Percentiles rank a stretch among this genome's conserved stretches.
Evolutionary conservation across 1,140 invertebrate species (phyloP).

Genomic region (Penaeus japonicus): DNA sequence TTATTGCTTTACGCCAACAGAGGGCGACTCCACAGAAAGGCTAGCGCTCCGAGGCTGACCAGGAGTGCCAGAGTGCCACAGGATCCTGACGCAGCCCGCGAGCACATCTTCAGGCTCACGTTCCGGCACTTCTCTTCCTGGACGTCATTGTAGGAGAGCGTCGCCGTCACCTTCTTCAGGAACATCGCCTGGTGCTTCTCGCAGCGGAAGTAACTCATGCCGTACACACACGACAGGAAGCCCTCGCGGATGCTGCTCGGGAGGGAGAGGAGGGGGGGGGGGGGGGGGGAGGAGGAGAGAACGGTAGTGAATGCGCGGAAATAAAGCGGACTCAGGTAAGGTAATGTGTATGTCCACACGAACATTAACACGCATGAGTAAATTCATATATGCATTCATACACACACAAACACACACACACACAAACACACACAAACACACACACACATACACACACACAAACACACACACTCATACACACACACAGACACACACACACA

Average conservation of each 20-base stretch:
- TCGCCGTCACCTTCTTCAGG: slow-evolving; percentile 47
- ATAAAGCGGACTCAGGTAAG: too few species aligned
- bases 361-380: too few species aligned
- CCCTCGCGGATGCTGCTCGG: background rate
- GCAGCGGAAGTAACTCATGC: slow-evolving; percentile 23
- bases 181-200: slow-evolving; percentile 33
- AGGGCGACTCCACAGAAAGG: background rate
- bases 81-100: background rate
- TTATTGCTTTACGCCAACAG: background rate
- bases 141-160: slow-evolving; percentile 38
- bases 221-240: background rate
- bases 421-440: too few species aligned
- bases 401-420: too few species aligned
- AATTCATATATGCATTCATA: too few species aligned
- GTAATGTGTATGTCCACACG: too few species aligned
- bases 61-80: background rate
- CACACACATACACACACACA: too few species aligned
- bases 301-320: too few species aligned
- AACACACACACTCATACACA: too few species aligned
- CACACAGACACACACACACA: too few species aligned
- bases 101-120: background rate
- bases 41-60: background rate
- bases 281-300: too few species aligned
- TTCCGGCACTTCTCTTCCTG: slow-evolving; percentile 33
- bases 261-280: background rate